phyloP scores from a whole-genome alignment of 2,888 invertebrate genomes.

The Acheta domesticus region DNA sequence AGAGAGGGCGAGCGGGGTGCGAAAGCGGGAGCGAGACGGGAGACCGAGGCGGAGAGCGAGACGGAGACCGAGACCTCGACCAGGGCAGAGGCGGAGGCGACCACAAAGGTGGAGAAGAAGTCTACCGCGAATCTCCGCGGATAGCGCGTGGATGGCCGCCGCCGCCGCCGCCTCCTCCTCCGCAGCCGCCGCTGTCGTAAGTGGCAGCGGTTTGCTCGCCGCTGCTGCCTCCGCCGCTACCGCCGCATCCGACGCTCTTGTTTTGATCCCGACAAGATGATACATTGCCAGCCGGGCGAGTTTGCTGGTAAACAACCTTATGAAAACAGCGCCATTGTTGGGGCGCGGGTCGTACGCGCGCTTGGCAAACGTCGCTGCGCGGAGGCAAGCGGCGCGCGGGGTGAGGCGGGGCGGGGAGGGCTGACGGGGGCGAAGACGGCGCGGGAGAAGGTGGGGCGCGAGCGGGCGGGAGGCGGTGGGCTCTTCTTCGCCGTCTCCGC shows the following conservation, averaged over 20 bases:
- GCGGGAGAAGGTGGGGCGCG: no score
- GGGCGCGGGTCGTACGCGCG: neutral
- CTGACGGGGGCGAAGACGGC: no score
- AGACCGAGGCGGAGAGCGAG: no score
- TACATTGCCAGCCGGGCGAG: conserved; percentile 22
- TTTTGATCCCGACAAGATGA: conserved; percentile 24
- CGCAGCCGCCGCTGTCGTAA: neutral
- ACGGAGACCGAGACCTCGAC: no score
- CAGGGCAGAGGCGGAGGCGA: no score
- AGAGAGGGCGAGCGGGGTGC: neutral
- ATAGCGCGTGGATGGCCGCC: neutral
- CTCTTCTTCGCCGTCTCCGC: no score
- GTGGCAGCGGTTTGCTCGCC: conserved; percentile 19
- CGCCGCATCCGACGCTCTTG: conserved; percentile 22
- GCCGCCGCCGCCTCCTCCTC: neutral
- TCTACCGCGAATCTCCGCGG: neutral
- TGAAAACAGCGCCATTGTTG: conserved; percentile 23
- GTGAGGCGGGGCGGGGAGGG: neutral
- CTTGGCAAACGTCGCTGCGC: neutral
- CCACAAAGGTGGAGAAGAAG: no score
- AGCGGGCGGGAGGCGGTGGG: no score
- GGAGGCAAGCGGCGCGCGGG: neutral
- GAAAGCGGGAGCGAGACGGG: no score
- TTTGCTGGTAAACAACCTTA: conserved; percentile 28
- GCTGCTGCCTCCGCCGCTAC: neutral